Percentiles rank a stretch among this genome's conserved stretches.
Evolutionary conservation across 2,113 vertebrate genomes (phyloP).

Genomic region (Myotis davidii): DNA sequence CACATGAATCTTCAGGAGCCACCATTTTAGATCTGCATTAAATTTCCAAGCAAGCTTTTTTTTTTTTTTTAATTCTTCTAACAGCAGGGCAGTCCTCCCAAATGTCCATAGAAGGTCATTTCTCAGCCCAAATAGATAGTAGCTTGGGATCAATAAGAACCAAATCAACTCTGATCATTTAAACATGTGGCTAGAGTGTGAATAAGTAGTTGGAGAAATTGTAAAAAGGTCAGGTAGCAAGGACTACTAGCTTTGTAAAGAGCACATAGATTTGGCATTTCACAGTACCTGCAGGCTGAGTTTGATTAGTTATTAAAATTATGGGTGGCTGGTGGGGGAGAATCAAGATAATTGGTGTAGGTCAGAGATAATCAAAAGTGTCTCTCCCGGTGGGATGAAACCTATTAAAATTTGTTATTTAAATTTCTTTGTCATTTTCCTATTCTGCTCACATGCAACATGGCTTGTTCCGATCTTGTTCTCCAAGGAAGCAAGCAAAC

Average conservation of each 20-base stretch:
- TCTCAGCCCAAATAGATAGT: conserved; percentile 61
- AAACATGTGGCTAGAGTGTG: conserved; percentile 67
- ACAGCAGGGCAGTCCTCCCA: not conserved
- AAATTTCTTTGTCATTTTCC: conserved; percentile 87
- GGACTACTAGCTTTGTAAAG: conserved; percentile 71
- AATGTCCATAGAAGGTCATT: conserved; percentile 63
- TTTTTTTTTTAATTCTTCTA: conserved; percentile 66
- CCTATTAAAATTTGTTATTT: conserved; percentile 94
- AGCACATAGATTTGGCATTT: conserved; percentile 85
- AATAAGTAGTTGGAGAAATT: conserved; percentile 64
- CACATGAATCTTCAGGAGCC: not conserved
- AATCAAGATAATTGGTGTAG: conserved; percentile 91
- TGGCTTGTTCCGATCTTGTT: conserved; percentile 81
- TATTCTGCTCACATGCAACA: conserved; percentile 82
- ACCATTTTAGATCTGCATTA: not conserved
- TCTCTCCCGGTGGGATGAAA: conserved; percentile 88
- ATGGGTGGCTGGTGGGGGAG: conserved; percentile 89
- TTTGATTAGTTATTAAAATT: conserved; percentile 95
- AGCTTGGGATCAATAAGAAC: conserved; percentile 63
- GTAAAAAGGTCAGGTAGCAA: conserved; percentile 80
- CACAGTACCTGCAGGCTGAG: conserved; percentile 87
- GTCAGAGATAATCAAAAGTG: conserved; percentile 94
- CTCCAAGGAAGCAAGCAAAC: conserved; percentile 83
- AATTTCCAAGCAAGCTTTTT: conserved; percentile 36
- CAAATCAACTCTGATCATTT: conserved; percentile 51